Conservation (phyloP, 2,888 invertebrate species). For the Zele albiditarsus region DNA sequence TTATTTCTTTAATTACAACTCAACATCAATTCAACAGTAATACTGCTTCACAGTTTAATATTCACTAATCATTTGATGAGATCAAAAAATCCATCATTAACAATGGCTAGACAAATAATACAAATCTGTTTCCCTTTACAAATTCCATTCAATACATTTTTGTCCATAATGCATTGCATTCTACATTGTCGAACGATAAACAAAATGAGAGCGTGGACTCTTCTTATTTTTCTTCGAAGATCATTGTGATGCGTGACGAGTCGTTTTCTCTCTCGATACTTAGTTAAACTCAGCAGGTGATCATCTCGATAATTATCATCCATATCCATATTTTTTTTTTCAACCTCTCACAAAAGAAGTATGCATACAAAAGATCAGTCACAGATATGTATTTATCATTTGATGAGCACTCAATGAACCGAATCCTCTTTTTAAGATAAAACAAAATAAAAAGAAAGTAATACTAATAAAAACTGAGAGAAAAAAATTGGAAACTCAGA, state of each 20-base stretch:
- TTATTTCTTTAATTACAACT: neutral
- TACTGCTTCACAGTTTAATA: neutral
- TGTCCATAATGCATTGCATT: neutral
- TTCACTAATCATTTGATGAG: neutral
- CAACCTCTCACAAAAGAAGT: neutral
- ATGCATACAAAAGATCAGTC: neutral
- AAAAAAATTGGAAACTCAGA: neutral
- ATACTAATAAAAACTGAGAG: neutral
- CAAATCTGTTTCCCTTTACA: neutral
- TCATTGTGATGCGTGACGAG: constrained; percentile 52
- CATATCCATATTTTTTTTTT: constrained; percentile 35
- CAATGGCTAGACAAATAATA: neutral
- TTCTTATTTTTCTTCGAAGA: constrained; percentile 39
- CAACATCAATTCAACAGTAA: neutral
- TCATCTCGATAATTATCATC: constrained; percentile 60
- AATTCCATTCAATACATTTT: neutral
- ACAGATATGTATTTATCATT: constrained; percentile 10
- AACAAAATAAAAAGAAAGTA: neutral
- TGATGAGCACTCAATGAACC: constrained; percentile 22
- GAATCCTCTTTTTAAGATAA: neutral
- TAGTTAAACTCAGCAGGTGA: constrained; percentile 60
- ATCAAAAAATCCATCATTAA: neutral
- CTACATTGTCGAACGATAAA: constrained; percentile 27
- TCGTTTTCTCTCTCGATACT: constrained; percentile 40
- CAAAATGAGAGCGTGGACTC: constrained; percentile 42